Base-by-base conservation (phyloP, 1,140 invertebrate species). In the Ericerus pela region DNA sequence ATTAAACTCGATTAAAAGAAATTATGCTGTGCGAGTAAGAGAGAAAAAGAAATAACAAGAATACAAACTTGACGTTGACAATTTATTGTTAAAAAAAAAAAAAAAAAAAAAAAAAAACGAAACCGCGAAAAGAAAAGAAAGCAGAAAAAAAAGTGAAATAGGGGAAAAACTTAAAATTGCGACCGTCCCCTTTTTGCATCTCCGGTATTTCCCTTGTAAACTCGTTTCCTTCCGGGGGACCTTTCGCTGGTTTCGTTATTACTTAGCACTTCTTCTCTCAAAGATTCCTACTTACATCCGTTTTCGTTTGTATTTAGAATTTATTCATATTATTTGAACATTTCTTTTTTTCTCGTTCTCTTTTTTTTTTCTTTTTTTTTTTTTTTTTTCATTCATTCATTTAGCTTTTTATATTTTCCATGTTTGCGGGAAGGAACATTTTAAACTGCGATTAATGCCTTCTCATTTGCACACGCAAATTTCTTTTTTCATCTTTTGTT, bases 401-500 rank as follows among this genome's bases (percentile, higher is more conserved):
- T 24, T 47, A 24, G 26, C 22, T 47, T 47, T 22, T 24, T 47
- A 24, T 47, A 24, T 47, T 47, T 24, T 47, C 26, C 41, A 24
- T 18, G 2, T 47, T 47, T 33, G 22, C 26, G 41, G 41, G 41
- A 47, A 47, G 41, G 41, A 47, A 47, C 41, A 47, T 47, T 47
- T 47, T 47, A 47, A 47, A 47, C 41, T 47, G 41, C 41, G 41
- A 47, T 47, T 47, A 47, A 47, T 47, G 41, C 41, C 41, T 47
- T 16, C 41, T 47, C 41, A 47, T 47, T 47, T 47, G 41, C 41
- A 47, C 26, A 47, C 26, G n/a, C n/a, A n/a, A 47, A 47, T 24
- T 47, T 47, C 26, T 24, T 18, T 47, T 47, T 47, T 24, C 41
- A 14, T 47, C 41, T 47, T 47, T 47, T 47, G 41, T 47, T 47